Percentiles rank a stretch among this genome's conserved stretches.
phyloP scores from a whole-genome alignment of 2,888 invertebrate genomes.

The Theretra japonica region DNA sequence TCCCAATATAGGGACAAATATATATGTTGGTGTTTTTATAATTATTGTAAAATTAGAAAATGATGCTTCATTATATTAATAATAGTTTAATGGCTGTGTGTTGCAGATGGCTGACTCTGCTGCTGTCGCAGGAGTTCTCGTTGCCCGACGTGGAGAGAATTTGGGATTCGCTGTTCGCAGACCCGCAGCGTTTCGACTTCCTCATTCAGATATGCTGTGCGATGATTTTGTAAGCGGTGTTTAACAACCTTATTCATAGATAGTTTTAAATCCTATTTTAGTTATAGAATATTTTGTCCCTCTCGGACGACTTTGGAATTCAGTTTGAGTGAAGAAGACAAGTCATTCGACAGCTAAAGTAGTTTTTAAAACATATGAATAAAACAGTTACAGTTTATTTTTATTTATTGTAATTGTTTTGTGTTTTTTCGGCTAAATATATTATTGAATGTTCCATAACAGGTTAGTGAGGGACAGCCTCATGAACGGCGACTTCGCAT shows the following conservation, averaged over 20 bases:
- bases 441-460: slow-evolving; percentile 45
- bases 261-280: too few species aligned
- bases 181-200: slow-evolving; percentile 94
- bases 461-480: slow-evolving; percentile 94
- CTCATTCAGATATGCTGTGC: slow-evolving; percentile 97
- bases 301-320: too few species aligned
- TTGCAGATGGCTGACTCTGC: slow-evolving; percentile 95
- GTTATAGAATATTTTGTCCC: too few species aligned
- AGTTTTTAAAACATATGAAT: too few species aligned
- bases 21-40: too few species aligned
- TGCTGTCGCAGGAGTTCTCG: slow-evolving; percentile 98
- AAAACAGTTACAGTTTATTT: too few species aligned
- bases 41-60: background rate
- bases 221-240: slow-evolving; percentile 95
- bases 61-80: background rate
- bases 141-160: slow-evolving; percentile 98
- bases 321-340: too few species aligned
- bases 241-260: too few species aligned
- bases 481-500: slow-evolving; percentile 94
- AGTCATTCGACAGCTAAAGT: too few species aligned
- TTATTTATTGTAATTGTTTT: too few species aligned
- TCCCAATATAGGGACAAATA: too few species aligned
- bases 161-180: slow-evolving; percentile 98
- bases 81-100: slow-evolving; percentile 19
- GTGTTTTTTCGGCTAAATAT: too few species aligned